Evolutionary conservation across 2,888 invertebrate species (phyloP), one percentile per base, ranked within the genome.

Genomic region (Cristatella mucedo): DNA sequence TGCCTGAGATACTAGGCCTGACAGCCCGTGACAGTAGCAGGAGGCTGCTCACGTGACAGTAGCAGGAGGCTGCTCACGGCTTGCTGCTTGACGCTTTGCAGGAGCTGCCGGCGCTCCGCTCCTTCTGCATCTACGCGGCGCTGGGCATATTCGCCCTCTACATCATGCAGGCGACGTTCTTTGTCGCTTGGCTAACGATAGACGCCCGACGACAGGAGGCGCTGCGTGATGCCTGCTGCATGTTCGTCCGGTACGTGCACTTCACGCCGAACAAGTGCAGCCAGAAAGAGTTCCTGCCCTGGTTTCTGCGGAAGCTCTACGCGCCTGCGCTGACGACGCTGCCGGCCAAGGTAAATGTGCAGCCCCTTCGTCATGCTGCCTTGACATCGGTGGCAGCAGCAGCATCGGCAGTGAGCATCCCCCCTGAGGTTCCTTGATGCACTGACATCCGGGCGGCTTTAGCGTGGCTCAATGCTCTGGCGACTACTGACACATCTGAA

Each of bases 121-220:
- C 82, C 0, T 83, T 81, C 59, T 83, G 84, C 59, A 71, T 82
- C 38, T 83, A 80, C 59, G 81, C 82, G 11, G 78, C 80, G 5
- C 63, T 76, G 2, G 80, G 81, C 16, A 78, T 83, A 1, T 70
- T 80, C 42, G 75, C 78, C 52, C 78, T 80, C 18, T 77, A 76
- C 54, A 33, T 53, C 15, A 47, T 56, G 20, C 78, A 80, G 50
- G 73, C 80, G 4, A 82, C 82, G n/a, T 80, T 82, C 61, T 83
- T 82, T 63, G 74, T 79, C 11, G 80, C 80, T 2, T 76, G 78
- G 46, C 76, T 83, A 52, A 74, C 77, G 0, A 59, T 82, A 46
- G 83, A 83, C 53, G 71, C 79, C 42, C 9, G 38, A 5, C 21
- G 36, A 6, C 36, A 36, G 15, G 43, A 49, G 24, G 44, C 49